phyloP scores from a whole-genome alignment of 2,888 invertebrate species.

The Troides helena region DNA sequence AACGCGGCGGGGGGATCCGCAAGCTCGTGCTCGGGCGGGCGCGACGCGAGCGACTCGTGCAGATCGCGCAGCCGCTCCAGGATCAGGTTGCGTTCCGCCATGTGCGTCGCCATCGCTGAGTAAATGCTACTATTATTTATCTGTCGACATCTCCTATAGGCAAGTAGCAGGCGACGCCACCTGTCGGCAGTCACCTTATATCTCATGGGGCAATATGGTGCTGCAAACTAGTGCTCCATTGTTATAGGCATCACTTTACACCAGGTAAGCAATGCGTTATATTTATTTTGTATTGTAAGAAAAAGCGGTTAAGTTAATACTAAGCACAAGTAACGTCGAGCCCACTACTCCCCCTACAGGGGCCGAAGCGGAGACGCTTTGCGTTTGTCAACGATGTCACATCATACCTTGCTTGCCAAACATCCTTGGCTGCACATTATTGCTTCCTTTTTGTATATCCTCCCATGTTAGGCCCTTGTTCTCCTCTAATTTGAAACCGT shows the following conservation, averaged over 20 bases:
- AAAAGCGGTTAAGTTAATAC: too few relatives aligned
- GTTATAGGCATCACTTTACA: too few relatives aligned
- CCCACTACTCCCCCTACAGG: too few relatives aligned
- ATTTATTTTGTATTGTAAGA: too few relatives aligned
- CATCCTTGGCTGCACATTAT: constrained; percentile 77
- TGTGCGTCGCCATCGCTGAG: constrained; percentile 83
- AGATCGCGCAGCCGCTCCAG: constrained; percentile 85
- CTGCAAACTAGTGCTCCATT: too few relatives aligned
- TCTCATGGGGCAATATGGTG: too few relatives aligned
- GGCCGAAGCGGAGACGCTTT: too few relatives aligned
- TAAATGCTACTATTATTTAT: neutral
- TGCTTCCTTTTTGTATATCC: constrained; percentile 74
- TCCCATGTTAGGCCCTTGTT: constrained; percentile 71
- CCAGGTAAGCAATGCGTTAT: too few relatives aligned
- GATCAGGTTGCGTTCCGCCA: constrained; percentile 84
- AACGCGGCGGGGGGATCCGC: constrained; percentile 83
- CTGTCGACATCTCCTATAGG: neutral
- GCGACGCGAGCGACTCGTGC: constrained; percentile 84
- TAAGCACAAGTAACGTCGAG: too few relatives aligned
- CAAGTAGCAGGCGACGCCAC: too few relatives aligned
- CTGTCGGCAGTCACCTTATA: too few relatives aligned
- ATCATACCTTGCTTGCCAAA: constrained; percentile 75
- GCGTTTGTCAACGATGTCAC: too few relatives aligned
- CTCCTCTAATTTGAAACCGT: constrained; percentile 46
- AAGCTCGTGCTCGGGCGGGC: constrained; percentile 81